These are phyloP conservation scores for Apamea sordens DNA, from an alignment of 2,888 invertebrate genomes.

Conservation along the genomic window DNA sequence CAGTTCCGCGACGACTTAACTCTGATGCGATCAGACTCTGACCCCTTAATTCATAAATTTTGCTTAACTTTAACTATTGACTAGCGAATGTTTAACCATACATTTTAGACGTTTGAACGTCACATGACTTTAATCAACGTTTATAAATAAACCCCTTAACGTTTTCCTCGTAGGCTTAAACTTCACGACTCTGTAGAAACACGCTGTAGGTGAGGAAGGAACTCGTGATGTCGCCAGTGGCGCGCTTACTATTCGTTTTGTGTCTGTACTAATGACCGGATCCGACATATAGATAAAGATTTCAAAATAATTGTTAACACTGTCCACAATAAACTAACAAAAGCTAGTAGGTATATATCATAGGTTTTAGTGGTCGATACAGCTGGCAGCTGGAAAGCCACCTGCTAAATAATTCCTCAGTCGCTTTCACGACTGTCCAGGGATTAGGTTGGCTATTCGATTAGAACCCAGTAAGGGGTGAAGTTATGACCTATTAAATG, in stretches of 20 bases:
- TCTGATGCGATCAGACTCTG: too few species aligned
- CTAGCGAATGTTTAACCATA: too few species aligned
- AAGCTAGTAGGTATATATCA: background rate
- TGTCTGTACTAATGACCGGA: background rate
- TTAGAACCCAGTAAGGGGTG: background rate
- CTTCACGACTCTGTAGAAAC: background rate
- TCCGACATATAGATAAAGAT: too few species aligned
- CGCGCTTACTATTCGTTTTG: too few species aligned
- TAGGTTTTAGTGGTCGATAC: slow-evolving; percentile 6
- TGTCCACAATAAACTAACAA: background rate
- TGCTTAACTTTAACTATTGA: too few species aligned
- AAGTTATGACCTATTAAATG: slow-evolving; percentile 14
- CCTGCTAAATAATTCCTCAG: slow-evolving; percentile 31
- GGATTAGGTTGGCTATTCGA: slow-evolving; percentile 15
- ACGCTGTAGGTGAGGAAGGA: background rate
- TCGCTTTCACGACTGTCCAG: slow-evolving; percentile 12
- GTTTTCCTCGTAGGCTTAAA: background rate
- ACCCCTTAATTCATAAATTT: too few species aligned
- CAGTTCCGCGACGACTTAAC: too few species aligned
- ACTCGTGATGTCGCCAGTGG: background rate
- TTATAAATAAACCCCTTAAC: too few species aligned
- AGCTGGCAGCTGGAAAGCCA: background rate
- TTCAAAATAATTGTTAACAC: background rate
- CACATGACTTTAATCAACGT: too few species aligned
- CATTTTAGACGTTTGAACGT: too few species aligned